These are phyloP conservation scores for Neuroscelio doddi DNA, from an alignment of 2,888 invertebrate genomes.

Conservation along the genomic window DNA sequence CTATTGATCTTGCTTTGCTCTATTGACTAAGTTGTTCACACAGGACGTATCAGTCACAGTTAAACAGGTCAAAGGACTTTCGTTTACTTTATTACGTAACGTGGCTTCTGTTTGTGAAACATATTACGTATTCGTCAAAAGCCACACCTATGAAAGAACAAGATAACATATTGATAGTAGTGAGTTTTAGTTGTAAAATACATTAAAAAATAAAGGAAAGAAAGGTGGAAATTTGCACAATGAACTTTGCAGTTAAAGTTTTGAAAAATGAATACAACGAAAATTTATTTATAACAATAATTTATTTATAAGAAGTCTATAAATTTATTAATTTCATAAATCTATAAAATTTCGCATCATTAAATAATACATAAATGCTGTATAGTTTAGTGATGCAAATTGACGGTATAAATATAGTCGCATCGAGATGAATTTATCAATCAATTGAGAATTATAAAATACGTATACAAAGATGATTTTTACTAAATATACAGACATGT, in stretches of 20 bases:
- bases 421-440: background rate
- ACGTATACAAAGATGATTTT: background rate
- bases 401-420: slow-evolving; percentile 5
- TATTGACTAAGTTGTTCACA: slow-evolving; percentile 1
- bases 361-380: slow-evolving; percentile 2
- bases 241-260: no score
- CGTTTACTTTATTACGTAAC: background rate
- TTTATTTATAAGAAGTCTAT: slow-evolving; percentile 6
- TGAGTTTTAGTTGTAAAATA: background rate
- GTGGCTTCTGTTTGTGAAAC: background rate
- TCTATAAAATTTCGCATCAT: slow-evolving; percentile 7
- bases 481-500: slow-evolving; percentile 9
- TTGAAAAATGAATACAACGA: background rate
- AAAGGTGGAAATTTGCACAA: background rate
- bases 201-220: background rate
- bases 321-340: slow-evolving; percentile 7
- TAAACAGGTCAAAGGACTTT: no score
- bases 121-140: background rate
- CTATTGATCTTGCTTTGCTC: no score
- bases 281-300: background rate
- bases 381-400: background rate
- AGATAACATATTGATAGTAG: background rate
- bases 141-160: background rate
- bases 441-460: background rate
- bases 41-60: background rate